Conservation (phyloP, 2,797 vertebrate genomes). For the Oryzias dopingdopingensis region DNA sequence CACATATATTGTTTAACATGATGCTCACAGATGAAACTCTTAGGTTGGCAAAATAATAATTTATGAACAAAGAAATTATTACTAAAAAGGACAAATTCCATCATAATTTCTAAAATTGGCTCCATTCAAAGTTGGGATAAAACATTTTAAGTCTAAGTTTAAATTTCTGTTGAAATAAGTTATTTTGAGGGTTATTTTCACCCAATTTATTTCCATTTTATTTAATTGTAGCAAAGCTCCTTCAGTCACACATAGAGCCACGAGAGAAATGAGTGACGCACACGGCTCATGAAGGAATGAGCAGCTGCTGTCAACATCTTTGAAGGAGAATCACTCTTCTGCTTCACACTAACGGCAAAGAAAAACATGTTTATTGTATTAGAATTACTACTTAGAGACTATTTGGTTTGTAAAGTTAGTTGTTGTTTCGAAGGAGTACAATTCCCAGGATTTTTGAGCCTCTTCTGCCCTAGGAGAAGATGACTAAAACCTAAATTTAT, state of each 20-base stretch:
- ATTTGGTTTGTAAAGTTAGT: too few species aligned
- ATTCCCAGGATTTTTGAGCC: too few species aligned
- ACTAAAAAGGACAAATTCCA: too few species aligned
- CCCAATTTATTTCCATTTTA: slow-evolving; percentile 12
- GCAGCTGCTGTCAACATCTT: slow-evolving; percentile 5
- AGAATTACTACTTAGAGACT: too few species aligned
- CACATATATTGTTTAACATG: too few species aligned
- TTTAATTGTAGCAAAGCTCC: slow-evolving; percentile 10
- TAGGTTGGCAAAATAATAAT: too few species aligned
- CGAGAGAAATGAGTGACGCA: slow-evolving; percentile 10
- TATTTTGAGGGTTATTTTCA: slow-evolving; percentile 13
- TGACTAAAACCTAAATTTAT: slow-evolving; percentile 18
- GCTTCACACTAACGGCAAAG: not conserved
- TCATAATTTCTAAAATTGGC: too few species aligned
- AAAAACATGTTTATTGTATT: not conserved
- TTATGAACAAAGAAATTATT: too few species aligned
- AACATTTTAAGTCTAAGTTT: not conserved
- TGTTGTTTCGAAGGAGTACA: too few species aligned
- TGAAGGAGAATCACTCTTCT: not conserved
- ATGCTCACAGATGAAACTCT: too few species aligned
- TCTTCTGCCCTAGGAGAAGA: not conserved
- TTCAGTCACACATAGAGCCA: slow-evolving; percentile 22
- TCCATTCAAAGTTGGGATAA: too few species aligned
- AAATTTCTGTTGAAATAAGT: slow-evolving; percentile 12
- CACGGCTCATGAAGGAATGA: not conserved